phyloP scores from a whole-genome alignment of 2,797 vertebrate species.

The Sus cebifrons region DNA sequence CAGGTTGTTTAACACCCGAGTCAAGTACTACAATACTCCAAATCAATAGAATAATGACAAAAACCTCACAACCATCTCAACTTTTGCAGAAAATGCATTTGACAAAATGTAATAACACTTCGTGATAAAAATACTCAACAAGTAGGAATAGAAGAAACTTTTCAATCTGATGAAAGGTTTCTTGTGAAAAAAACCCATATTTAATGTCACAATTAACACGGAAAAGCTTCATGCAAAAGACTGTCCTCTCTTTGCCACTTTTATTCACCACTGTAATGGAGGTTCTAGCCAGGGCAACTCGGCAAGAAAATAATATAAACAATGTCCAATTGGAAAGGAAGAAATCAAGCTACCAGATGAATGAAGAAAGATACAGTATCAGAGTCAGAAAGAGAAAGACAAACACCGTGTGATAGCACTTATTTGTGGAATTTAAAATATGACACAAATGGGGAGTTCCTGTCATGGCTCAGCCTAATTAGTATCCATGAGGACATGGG shows the following conservation, averaged over 20 bases:
- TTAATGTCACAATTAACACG: not conserved
- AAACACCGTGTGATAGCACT: too few relatives aligned
- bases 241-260: not conserved
- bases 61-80: not conserved
- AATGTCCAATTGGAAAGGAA: not conserved
- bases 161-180: not conserved
- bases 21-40: not conserved
- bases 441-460: too few relatives aligned
- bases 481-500: too few relatives aligned
- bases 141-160: not conserved
- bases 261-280: not conserved
- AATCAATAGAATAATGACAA: not conserved
- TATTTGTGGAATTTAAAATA: too few relatives aligned
- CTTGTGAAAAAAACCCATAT: not conserved
- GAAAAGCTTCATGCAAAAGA: not conserved
- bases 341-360: conserved; percentile 4
- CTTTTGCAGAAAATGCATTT: not conserved
- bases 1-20: not conserved
- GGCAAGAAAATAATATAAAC: not conserved
- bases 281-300: not conserved
- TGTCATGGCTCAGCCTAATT: too few relatives aligned
- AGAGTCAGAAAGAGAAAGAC: too few relatives aligned
- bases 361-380: too few relatives aligned
- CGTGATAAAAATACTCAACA: not conserved
- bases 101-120: not conserved